These are phyloP conservation scores for Gymnoscopelus microlampas DNA, from an alignment of 2,797 vertebrate genomes.

Conservation along the genomic window DNA sequence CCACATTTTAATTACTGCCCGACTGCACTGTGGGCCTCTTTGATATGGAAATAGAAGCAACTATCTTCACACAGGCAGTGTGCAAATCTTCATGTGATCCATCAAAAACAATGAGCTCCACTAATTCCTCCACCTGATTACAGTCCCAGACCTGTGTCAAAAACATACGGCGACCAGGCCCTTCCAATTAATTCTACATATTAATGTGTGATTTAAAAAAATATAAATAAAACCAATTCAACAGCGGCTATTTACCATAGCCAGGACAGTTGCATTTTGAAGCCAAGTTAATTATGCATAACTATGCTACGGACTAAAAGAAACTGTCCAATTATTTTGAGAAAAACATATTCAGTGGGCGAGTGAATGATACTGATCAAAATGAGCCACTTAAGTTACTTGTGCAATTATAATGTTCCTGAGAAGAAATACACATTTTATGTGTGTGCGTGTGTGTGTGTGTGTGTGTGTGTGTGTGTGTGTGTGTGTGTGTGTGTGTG, in stretches of 20 bases:
- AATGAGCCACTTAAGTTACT: conserved; percentile 78
- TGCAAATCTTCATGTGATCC: conserved; percentile 96
- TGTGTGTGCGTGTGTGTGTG: conserved; percentile 40
- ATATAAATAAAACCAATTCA: conserved; percentile 47
- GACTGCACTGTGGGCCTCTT: conserved; percentile 91
- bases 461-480: no score
- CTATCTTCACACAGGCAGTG: conserved; percentile 90
- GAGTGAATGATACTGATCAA: conserved; percentile 80
- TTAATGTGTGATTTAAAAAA: conserved; percentile 68
- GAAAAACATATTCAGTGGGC: conserved; percentile 72
- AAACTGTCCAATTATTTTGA: conserved; percentile 82
- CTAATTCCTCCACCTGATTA: conserved; percentile 95
- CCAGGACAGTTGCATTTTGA: conserved; percentile 73
- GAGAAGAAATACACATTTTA: conserved; percentile 72
- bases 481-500: no score
- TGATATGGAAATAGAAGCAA: conserved; percentile 97
- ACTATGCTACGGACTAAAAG: conserved; percentile 75
- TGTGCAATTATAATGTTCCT: conserved; percentile 72
- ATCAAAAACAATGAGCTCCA: conserved; percentile 94
- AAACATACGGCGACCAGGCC: conserved; percentile 58
- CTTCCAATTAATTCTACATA: conserved; percentile 80
- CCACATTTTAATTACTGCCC: conserved; percentile 99
- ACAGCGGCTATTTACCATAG: conserved; percentile 66
- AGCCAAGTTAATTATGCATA: conserved; percentile 79
- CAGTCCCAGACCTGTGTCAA: conserved; percentile 77